Conservation (phyloP, 2,888 invertebrate genomes). For the Dorcus parallelipipedus region DNA sequence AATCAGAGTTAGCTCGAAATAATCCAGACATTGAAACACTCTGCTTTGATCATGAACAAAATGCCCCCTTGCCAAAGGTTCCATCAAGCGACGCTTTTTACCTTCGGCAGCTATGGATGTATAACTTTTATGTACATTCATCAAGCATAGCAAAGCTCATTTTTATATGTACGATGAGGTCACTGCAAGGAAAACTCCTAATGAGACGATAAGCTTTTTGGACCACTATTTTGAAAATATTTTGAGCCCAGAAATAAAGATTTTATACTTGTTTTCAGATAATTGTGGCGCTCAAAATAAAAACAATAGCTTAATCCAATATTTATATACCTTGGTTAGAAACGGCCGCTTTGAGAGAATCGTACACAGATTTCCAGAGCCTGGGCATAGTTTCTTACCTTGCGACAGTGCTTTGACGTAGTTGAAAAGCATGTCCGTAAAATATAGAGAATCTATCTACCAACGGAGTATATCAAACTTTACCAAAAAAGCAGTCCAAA, state of each 20-base stretch:
- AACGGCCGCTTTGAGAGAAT: slow-evolving; percentile 3
- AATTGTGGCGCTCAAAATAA: slow-evolving; percentile 14
- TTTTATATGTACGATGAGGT: slow-evolving; percentile 5
- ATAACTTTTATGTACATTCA: slow-evolving; percentile 4
- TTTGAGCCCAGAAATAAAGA: not conserved
- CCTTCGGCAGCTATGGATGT: slow-evolving; percentile 6
- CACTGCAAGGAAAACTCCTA: slow-evolving; percentile 1
- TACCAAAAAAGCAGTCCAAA: not conserved
- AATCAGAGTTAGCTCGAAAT: not conserved
- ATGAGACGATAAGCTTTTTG: not conserved
- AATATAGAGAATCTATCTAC: slow-evolving; percentile 3
- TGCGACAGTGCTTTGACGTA: slow-evolving; percentile 7
- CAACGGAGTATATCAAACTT: not conserved
- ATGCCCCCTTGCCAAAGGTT: slow-evolving; percentile 4
- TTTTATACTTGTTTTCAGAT: slow-evolving; percentile 8
- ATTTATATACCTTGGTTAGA: not conserved
- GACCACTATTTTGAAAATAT: slow-evolving; percentile 3
- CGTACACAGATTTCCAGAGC: slow-evolving; percentile 11
- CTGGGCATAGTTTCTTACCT: slow-evolving; percentile 11
- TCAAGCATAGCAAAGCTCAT: not conserved
- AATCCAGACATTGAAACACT: not conserved
- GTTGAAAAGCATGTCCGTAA: slow-evolving; percentile 3
- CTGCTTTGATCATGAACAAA: slow-evolving; percentile 4
- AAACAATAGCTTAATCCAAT: slow-evolving; percentile 7
- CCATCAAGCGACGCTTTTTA: slow-evolving; percentile 12